Evolutionary conservation across 2,113 vertebrate species (phyloP), one percentile per base, ranked within the genome.

Genomic region (Hyla sarda): DNA sequence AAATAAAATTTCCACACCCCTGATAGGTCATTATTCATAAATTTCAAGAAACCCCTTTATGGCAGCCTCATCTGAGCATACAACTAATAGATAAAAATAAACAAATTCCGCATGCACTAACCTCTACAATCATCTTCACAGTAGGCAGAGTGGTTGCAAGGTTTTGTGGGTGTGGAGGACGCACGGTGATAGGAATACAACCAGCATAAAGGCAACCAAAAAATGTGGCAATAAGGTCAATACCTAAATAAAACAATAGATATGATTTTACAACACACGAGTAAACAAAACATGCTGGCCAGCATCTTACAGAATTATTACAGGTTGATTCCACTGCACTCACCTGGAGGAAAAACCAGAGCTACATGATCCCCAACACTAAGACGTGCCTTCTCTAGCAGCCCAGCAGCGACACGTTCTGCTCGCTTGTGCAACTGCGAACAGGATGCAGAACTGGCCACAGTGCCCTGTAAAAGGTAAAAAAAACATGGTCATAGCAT

Each of bases 61-160:
- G n/a, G n/a, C n/a, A n/a, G n/a, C n/a, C n/a, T n/a, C n/a, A n/a
- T n/a, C n/a, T n/a, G n/a, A n/a, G n/a, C n/a, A n/a, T n/a, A n/a
- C n/a, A n/a, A n/a, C n/a, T n/a, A n/a, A n/a, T n/a, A n/a, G n/a
- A n/a, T n/a, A n/a, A n/a, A n/a, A n/a, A n/a, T n/a, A n/a, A 12
- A 12, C 12, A 19, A 9, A 79, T 13, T 71, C 34, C 50, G 34
- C 6, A 54, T 28, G 50, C 37, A 65, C 50, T 89, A 90, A 99
- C 97, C 97, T 99, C 97, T 14, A 99, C 97, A 69, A 98, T 98
- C 97, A 99, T 99, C 92, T 97, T 98, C 91, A 99, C 97, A 0
- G 97, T 99, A 86, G 97, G 97, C 67, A 99, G 92, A 0, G 97
- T 99, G 82, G 97, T 98, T 56, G 96, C 92, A 52, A 98, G 94